These are phyloP conservation scores for Anagyrus pseudococci DNA, from an alignment of 2,888 invertebrate genomes.

Conservation along the genomic window DNA sequence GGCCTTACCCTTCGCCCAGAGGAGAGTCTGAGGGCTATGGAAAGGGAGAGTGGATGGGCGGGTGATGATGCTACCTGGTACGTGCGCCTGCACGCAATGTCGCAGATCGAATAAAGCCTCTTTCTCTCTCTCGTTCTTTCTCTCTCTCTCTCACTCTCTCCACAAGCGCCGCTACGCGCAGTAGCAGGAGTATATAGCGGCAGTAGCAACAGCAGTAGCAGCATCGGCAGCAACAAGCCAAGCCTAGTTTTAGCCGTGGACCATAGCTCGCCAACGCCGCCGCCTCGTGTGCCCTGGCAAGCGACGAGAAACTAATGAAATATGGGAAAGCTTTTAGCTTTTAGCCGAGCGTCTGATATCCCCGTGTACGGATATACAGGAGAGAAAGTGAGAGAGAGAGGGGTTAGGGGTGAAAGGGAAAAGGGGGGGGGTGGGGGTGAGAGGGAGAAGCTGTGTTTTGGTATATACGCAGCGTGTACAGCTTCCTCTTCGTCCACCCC, in stretches of 20 bases:
- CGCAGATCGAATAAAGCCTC: conserved; percentile 31
- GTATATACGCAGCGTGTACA: neutral
- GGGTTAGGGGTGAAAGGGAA: neutral
- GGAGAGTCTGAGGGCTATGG: too few relatives aligned
- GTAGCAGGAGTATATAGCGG: too few relatives aligned
- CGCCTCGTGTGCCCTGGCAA: too few relatives aligned
- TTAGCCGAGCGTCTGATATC: conserved; percentile 57
- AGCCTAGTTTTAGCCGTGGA: too few relatives aligned
- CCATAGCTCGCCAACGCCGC: too few relatives aligned
- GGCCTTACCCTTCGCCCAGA: conserved; percentile 2
- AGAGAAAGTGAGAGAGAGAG: conserved; percentile 1
- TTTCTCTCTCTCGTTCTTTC: too few relatives aligned
- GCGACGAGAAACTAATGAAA: conserved; percentile 56
- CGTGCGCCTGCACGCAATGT: conserved; percentile 2
- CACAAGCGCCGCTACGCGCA: too few relatives aligned
- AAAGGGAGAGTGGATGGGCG: too few relatives aligned
- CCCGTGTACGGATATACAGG: conserved; percentile 36
- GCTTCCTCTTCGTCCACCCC: neutral
- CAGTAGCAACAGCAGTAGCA: too few relatives aligned
- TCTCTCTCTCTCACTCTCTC: too few relatives aligned
- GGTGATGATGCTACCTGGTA: too few relatives aligned
- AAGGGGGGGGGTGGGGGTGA: neutral
- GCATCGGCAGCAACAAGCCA: too few relatives aligned
- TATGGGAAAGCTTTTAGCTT: conserved; percentile 60
- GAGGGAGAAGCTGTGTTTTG: neutral